These are phyloP conservation scores for Callocephalon fimbriatum DNA, from an alignment of 2,113 vertebrate genomes.

Conservation along the genomic window DNA sequence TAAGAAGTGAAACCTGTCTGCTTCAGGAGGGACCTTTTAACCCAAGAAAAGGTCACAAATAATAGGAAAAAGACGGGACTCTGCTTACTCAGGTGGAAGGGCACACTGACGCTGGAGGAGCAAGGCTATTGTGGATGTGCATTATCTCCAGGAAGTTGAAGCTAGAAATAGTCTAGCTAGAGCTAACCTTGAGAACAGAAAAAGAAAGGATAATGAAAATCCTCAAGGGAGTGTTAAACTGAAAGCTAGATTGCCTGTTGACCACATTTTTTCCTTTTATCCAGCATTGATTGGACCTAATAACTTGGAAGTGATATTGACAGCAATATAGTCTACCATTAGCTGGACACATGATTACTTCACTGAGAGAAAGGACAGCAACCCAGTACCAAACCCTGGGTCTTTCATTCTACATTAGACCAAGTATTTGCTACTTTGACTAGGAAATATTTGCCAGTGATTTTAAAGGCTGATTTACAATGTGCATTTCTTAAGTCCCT, in stretches of 20 bases:
- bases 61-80: slow-evolving; percentile 81
- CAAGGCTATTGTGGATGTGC: slow-evolving; percentile 73
- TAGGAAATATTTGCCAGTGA: slow-evolving; percentile 31
- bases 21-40: slow-evolving; percentile 79
- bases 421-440: slow-evolving; percentile 12
- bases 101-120: slow-evolving; percentile 68
- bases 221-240: slow-evolving; percentile 86
- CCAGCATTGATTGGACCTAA: slow-evolving; percentile 79
- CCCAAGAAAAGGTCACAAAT: slow-evolving; percentile 80
- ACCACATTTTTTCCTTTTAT: slow-evolving; percentile 76
- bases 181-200: slow-evolving; percentile 87
- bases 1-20: slow-evolving; percentile 81
- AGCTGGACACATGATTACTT: slow-evolving; percentile 59
- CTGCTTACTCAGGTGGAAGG: slow-evolving; percentile 74
- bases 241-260: slow-evolving; percentile 82
- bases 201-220: slow-evolving; percentile 89
- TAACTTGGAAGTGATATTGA: slow-evolving; percentile 79
- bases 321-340: slow-evolving; percentile 68
- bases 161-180: slow-evolving; percentile 81
- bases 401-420: slow-evolving; percentile 31
- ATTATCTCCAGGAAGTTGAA: slow-evolving; percentile 79
- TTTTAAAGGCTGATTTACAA: slow-evolving; percentile 50
- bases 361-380: slow-evolving; percentile 43
- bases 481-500: neutral
- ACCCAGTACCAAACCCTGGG: neutral